Conservation (phyloP, 2,113 vertebrate genomes). For the Pseudopipra pipra region DNA sequence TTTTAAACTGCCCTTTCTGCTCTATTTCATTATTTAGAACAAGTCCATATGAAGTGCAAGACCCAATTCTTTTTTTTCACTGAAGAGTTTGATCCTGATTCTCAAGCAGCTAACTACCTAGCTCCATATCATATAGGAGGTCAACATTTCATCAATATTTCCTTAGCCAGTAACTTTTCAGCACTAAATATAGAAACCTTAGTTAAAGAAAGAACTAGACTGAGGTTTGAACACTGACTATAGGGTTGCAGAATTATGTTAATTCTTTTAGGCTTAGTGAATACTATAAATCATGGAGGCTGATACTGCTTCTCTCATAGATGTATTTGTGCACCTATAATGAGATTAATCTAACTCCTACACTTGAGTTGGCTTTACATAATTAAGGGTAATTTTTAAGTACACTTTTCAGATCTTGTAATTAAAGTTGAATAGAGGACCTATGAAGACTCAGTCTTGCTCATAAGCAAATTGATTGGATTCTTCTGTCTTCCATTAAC, state of each 20-base stretch:
- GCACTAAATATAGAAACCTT: neutral
- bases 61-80: neutral
- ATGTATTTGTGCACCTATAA: neutral
- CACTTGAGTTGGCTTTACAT: neutral
- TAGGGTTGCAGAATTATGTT: neutral
- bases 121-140: neutral
- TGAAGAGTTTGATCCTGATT: neutral
- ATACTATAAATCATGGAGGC: neutral
- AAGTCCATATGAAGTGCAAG: neutral
- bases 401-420: neutral
- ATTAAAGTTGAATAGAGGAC: neutral
- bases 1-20: neutral
- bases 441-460: neutral
- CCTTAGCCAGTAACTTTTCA: neutral
- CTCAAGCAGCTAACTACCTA: neutral
- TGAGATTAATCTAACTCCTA: neutral
- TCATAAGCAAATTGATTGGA: neutral
- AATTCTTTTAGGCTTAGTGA: neutral
- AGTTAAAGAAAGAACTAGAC: neutral
- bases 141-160: neutral
- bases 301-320: neutral
- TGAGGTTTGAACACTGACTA: neutral
- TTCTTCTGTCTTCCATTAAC: neutral
- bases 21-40: neutral
- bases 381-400: neutral